Conservation (phyloP, 1,140 invertebrate genomes). For the Anadara kagoshimensis region DNA sequence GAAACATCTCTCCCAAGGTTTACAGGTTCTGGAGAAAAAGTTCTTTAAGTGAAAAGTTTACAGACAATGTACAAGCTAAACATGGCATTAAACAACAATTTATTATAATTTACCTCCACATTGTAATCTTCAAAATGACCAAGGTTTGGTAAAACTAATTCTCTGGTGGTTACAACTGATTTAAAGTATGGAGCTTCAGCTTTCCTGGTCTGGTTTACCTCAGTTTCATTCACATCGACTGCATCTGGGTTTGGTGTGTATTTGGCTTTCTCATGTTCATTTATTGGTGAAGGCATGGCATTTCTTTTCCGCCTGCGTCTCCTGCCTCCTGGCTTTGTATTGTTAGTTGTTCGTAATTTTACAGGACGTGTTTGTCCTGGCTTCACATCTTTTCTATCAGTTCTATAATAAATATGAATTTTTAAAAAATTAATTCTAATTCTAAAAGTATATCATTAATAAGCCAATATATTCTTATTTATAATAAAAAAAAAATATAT, state of each 20-base stretch:
- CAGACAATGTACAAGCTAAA: no score
- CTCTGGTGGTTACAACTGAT: constrained; percentile 11
- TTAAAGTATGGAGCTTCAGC: not conserved
- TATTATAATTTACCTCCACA: constrained; percentile 69
- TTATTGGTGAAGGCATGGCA: not conserved
- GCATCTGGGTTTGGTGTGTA: constrained; percentile 1
- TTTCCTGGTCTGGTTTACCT: not conserved
- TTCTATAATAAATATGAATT: no score
- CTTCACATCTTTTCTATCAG: no score
- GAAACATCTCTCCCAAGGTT: no score
- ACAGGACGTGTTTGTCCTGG: not conserved
- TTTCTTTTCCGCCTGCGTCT: not conserved
- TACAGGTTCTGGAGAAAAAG: no score
- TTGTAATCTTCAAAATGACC: constrained; percentile 76
- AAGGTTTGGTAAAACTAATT: constrained; percentile 56
- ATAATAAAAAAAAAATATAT: no score
- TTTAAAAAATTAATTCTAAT: no score
- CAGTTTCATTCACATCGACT: not conserved
- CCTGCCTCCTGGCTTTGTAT: not conserved
- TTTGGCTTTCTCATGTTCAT: constrained; percentile 6
- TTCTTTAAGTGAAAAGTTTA: no score
- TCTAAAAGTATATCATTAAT: no score
- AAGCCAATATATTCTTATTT: no score
- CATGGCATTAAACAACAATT: not conserved
- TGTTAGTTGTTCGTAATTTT: not conserved